These are phyloP conservation scores for Siphlonurus alternatus DNA, from an alignment of 2,888 invertebrate genomes.

Conservation along the genomic window DNA sequence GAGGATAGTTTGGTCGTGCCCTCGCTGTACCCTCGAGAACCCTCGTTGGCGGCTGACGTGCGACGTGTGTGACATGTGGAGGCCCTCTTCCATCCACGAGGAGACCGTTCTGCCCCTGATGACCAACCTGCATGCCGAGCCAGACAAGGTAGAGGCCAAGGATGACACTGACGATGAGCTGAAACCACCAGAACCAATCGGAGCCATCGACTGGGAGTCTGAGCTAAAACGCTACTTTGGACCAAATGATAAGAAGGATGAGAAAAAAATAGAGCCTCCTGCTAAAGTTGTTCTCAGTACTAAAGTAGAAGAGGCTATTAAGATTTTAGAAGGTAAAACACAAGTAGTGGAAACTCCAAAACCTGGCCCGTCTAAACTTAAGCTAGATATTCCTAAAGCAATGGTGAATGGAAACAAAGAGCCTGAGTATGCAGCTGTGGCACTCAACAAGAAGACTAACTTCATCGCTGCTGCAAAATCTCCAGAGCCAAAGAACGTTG, in stretches of 20 bases:
- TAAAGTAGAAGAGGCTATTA: not conserved
- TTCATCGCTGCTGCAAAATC: not conserved
- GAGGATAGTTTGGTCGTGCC: conserved; percentile 35
- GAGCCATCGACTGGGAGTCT: conserved; percentile 17
- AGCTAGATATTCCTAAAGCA: not conserved
- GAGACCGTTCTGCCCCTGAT: not conserved
- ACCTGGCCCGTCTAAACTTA: not conserved
- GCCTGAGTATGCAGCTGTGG: not conserved
- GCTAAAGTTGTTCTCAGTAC: not conserved
- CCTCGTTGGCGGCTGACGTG: conserved; percentile 43
- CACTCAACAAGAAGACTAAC: conserved; percentile 3
- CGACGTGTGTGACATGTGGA: conserved; percentile 37
- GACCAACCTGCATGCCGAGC: not conserved
- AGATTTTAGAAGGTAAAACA: not conserved
- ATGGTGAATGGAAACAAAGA: not conserved
- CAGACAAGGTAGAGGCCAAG: conserved; percentile 18
- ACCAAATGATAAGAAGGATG: not conserved
- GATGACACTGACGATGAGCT: conserved; percentile 5
- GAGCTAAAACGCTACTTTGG: conserved; percentile 19
- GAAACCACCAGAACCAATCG: conserved; percentile 1
- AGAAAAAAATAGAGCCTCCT: conserved; percentile 3
- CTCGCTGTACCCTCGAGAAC: conserved; percentile 40
- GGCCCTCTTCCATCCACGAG: conserved; percentile 23
- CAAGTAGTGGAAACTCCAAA: not conserved
- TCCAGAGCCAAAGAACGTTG: not conserved